Evolutionary conservation across 2,113 vertebrate species (phyloP).

Genomic region (Muscicapa adusta): DNA sequence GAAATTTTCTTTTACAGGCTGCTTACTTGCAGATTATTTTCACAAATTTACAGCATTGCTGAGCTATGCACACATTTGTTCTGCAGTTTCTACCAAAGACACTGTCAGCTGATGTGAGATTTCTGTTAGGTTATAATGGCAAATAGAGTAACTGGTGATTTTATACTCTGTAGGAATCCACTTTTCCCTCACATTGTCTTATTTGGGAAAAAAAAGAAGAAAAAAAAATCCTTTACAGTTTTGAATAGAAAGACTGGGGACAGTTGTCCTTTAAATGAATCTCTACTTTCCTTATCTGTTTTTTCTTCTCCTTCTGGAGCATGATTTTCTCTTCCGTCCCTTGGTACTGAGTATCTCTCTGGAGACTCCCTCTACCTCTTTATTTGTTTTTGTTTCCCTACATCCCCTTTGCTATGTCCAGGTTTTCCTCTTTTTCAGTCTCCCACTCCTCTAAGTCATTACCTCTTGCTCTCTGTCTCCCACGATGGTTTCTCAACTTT

Average conservation of each 20-base stretch:
- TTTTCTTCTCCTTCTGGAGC: neutral
- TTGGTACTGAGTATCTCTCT: neutral
- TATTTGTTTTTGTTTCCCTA: neutral
- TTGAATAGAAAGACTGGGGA: neutral
- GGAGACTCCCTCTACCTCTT: neutral
- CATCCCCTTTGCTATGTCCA: neutral
- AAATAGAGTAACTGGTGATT: neutral
- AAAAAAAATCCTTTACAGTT: neutral
- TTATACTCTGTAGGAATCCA: neutral
- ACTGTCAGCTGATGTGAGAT: neutral
- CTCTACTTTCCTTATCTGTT: neutral
- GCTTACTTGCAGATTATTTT: constrained; percentile 3
- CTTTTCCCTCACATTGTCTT: neutral
- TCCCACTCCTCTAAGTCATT: neutral
- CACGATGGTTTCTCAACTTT: neutral
- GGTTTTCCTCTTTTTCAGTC: neutral
- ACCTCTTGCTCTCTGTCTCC: neutral
- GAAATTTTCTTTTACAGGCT: constrained; percentile 1
- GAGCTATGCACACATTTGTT: neutral
- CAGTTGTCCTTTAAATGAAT: neutral
- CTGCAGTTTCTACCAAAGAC: neutral
- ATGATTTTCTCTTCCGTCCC: neutral
- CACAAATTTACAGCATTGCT: neutral
- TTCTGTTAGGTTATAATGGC: neutral
- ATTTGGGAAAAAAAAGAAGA: neutral